Evolutionary conservation across 2,113 vertebrate species (phyloP).

Genomic region (Mustelus asterias): DNA sequence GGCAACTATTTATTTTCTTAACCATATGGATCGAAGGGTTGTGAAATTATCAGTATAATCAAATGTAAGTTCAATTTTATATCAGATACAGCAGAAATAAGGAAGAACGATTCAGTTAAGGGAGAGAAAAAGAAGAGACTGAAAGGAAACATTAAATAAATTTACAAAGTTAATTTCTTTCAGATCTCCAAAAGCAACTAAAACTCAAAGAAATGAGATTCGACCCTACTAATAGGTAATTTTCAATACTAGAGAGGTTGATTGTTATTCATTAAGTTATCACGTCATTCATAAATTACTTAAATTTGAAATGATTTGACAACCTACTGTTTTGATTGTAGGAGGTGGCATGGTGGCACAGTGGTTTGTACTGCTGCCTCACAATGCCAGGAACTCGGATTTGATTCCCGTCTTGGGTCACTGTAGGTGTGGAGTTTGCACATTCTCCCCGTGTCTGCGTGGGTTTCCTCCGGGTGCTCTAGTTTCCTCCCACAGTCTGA

Average conservation of each 20-base stretch:
- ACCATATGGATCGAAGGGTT: neutral
- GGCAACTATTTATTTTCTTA: neutral
- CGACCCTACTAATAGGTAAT: neutral
- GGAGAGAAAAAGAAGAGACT: neutral
- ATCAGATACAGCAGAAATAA: neutral
- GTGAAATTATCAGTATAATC: neutral
- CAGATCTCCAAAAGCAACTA: neutral
- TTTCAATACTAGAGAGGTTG: neutral
- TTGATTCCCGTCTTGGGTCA: no score
- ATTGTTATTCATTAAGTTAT: neutral
- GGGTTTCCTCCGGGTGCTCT: no score
- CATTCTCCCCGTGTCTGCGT: no score
- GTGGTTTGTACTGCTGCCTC: no score
- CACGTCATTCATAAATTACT: neutral
- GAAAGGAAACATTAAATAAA: neutral
- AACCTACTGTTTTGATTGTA: no score
- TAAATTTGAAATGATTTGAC: neutral
- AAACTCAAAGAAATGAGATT: neutral
- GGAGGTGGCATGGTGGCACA: no score
- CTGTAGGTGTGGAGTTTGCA: no score
- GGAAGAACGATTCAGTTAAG: neutral
- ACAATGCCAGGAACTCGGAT: no score
- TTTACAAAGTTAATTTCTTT: neutral
- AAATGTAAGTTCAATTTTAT: neutral
- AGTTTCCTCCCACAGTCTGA: no score